Evolutionary conservation across 92 coral and sea anemone species (phyloP), one percentile per base, ranked within the genome.

Genomic region (Muricea muricata): DNA sequence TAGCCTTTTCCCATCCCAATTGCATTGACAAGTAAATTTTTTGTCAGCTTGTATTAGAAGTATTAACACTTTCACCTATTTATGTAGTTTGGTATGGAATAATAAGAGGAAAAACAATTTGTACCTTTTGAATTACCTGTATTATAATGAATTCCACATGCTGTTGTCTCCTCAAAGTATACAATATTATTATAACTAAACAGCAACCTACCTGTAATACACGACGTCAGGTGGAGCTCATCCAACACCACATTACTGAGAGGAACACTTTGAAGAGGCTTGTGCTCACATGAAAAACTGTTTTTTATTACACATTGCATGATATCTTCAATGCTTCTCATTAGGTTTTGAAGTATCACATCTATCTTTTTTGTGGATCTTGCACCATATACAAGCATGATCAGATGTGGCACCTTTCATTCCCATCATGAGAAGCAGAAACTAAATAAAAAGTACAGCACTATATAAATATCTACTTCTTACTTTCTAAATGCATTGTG

Each of bases 191-290:
- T n/a, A n/a, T n/a, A n/a, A n/a, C n/a, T n/a, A n/a, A n/a, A 37
- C 9, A 37, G 42, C 9, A 37, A 63, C 84, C 55, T 80, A 75
- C 93, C 93, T 75, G 93, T 90, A 23, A 90, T 84, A 57, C 90
- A 75, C 60, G 86, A 86, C 92, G 84, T 90, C 65, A 90, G 73
- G 39, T 91, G 91, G 13, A 91, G 93, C 75, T 90, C 91, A 61
- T 90, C 91, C 20, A 90, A 84, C 18, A 90, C 88, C 67, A 91
- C 83, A 84, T 91, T 87, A 41, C 79, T 60, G 28, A 90, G 79
- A 37, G 89, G 89, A 54, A 91, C 73, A 47, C 81, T 47, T 40
- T 83, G 66, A 39, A 90, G 75, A 48, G 88, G 90, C 78, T 80
- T 88, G 70, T 75, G 85, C 66, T 60, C 79, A 82, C 93, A 90